Evolutionary conservation across 92 coral and sea anemone species (phyloP).

Genomic region (Parazoanthus darwini): DNA sequence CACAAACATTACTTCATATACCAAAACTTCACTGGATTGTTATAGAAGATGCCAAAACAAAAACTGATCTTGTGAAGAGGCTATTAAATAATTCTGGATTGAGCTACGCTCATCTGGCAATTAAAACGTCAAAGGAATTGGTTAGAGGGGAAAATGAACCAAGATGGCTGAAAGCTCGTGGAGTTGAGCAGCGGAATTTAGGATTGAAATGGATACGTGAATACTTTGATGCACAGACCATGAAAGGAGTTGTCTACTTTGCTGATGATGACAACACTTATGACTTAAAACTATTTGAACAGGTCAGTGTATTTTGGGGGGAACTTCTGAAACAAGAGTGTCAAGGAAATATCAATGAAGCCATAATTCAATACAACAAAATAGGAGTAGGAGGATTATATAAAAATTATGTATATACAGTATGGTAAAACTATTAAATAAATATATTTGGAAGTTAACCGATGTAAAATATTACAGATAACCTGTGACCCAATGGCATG

Average conservation of each 20-base stretch:
- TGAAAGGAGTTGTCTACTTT: slow-evolving; percentile 88
- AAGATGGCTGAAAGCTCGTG: slow-evolving; percentile 93
- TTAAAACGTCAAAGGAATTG: slow-evolving; percentile 69
- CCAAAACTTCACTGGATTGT: slow-evolving; percentile 91
- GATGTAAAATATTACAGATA: too few species aligned
- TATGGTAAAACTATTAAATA: too few species aligned
- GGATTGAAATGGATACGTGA: slow-evolving; percentile 83
- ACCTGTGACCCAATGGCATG: too few species aligned
- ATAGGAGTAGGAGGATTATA: too few species aligned
- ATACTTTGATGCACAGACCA: slow-evolving; percentile 41
- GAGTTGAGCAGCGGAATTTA: slow-evolving; percentile 92
- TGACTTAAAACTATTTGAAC: slow-evolving; percentile 89
- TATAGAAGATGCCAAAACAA: slow-evolving; percentile 78
- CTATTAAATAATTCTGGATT: slow-evolving; percentile 70
- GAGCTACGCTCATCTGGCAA: slow-evolving; percentile 75
- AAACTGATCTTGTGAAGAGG: slow-evolving; percentile 61
- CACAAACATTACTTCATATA: slow-evolving; percentile 87
- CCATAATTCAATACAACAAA: too few species aligned
- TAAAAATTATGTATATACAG: too few species aligned
- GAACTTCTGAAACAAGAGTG: too few species aligned
- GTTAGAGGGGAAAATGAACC: slow-evolving; percentile 74
- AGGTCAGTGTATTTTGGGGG: slow-evolving; percentile 57
- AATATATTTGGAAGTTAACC: too few species aligned
- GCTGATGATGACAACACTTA: slow-evolving; percentile 99
- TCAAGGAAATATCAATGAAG: not conserved